Evolutionary conservation across 92 coral and sea anemone genomes (phyloP).

Genomic region (Nematostella vectensis): DNA sequence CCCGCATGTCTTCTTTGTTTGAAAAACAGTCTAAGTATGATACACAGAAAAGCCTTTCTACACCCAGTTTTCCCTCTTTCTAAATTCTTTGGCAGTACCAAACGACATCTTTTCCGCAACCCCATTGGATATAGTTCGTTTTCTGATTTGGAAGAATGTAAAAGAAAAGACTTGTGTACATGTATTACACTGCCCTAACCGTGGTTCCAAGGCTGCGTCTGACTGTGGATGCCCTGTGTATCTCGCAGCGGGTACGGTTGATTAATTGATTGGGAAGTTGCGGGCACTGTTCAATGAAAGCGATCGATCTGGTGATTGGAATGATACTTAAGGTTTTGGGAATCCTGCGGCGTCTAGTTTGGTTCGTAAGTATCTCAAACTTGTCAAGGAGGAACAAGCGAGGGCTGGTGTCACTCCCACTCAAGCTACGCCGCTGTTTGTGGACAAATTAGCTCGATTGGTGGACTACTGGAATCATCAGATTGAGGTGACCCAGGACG

Average conservation of each 20-base stretch:
- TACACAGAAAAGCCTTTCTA: constrained; percentile 25
- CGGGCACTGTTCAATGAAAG: constrained; percentile 30
- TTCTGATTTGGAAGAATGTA: constrained; percentile 25
- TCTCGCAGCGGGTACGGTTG: constrained; percentile 33
- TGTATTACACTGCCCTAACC: constrained; percentile 1
- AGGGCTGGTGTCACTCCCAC: constrained; percentile 32
- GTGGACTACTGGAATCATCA: constrained; percentile 19
- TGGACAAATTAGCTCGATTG: constrained; percentile 29
- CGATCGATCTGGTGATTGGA: constrained; percentile 33
- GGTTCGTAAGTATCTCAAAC: constrained; percentile 24
- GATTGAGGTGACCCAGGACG: constrained; percentile 5
- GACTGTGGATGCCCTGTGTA: constrained; percentile 20
- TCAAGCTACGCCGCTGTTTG: constrained; percentile 44
- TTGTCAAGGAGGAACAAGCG: constrained; percentile 39
- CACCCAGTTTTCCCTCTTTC: constrained; percentile 5
- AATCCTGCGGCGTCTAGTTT: constrained; percentile 27
- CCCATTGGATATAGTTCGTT: constrained; percentile 21
- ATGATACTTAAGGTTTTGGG: constrained; percentile 21
- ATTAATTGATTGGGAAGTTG: constrained; percentile 38
- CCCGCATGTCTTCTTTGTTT: constrained; percentile 4
- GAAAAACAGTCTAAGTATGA: constrained; percentile 14
- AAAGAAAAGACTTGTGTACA: constrained; percentile 21
- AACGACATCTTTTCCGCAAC: constrained; percentile 17
- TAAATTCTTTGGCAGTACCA: constrained; percentile 17
- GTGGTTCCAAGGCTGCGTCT: constrained; percentile 10